Percentiles rank a stretch among this genome's conserved stretches.
Evolutionary conservation across 2,888 invertebrate species (phyloP).

Genomic region (Pyrochroa serraticornis): DNA sequence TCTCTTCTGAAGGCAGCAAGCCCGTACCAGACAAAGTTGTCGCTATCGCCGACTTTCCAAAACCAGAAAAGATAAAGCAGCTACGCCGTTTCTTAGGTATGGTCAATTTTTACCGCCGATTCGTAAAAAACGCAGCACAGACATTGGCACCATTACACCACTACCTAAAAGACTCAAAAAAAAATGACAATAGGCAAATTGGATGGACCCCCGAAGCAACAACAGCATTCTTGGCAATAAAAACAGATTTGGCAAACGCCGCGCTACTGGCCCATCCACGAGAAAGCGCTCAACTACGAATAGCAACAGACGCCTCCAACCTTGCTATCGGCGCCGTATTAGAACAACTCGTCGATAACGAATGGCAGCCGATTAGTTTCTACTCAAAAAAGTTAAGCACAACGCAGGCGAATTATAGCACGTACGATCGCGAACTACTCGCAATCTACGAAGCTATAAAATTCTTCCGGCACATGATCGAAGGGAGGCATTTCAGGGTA

Average conservation of each 20-base stretch:
- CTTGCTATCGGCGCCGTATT: conserved; percentile 51
- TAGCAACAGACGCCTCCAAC: conserved; percentile 53
- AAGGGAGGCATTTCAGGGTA: too few species aligned
- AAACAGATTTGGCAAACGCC: conserved; percentile 40
- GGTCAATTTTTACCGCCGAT: conserved; percentile 51
- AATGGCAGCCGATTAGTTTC: conserved; percentile 51
- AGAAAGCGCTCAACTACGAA: conserved; percentile 37
- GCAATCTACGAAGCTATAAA: too few species aligned
- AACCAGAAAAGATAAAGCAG: conserved; percentile 41
- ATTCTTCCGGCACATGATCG: too few species aligned
- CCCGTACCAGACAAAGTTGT: conserved; percentile 42
- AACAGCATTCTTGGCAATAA: conserved; percentile 31
- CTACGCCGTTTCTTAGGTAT: conserved; percentile 48
- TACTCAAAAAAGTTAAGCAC: conserved; percentile 48
- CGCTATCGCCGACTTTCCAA: conserved; percentile 39
- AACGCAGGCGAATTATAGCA: conserved; percentile 28
- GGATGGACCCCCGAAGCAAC: conserved; percentile 33
- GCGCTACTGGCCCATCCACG: conserved; percentile 47
- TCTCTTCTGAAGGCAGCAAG: conserved; percentile 38
- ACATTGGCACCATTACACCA: conserved; percentile 45
- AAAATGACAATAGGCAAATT: conserved; percentile 31
- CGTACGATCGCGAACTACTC: conserved; percentile 33
- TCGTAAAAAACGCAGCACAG: conserved; percentile 47
- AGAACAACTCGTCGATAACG: conserved; percentile 43
- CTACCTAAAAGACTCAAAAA: conserved; percentile 16